Conservation (phyloP, 2,888 invertebrate species). For the Drosophila flavopinicola region DNA sequence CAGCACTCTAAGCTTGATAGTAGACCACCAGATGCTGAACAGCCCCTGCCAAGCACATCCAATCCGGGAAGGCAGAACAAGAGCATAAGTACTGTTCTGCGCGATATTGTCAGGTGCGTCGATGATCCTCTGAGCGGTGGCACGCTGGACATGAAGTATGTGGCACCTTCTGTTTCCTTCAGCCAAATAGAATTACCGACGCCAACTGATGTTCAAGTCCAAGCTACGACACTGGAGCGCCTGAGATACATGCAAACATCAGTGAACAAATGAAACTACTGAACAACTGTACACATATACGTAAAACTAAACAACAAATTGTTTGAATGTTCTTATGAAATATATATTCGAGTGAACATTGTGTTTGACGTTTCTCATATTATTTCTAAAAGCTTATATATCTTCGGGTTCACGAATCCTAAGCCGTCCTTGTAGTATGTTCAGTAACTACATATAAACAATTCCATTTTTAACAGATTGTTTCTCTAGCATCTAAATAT, state of each 20-base stretch:
- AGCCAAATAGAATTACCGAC: conserved; percentile 5
- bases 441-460: no score
- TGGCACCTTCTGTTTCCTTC: background rate
- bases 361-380: no score
- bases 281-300: no score
- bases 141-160: conserved; percentile 36
- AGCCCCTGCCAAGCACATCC: conserved; percentile 6
- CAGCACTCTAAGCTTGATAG: conserved; percentile 35
- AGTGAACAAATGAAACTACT: background rate
- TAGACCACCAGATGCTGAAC: conserved; percentile 2
- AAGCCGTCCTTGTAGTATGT: no score
- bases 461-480: no score
- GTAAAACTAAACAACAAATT: no score
- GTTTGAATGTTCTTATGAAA: no score
- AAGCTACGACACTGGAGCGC: conserved; percentile 7
- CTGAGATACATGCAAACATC: conserved; percentile 13
- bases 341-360: no score
- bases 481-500: no score
- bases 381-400: no score
- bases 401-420: no score
- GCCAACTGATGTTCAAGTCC: conserved; percentile 29
- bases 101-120: conserved; percentile 35
- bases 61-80: background rate
- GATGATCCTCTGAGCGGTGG: conserved; percentile 53
- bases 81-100: conserved; percentile 17